Evolutionary conservation across 2,113 vertebrate genomes (phyloP).

Genomic region (Asarcornis scutulata): DNA sequence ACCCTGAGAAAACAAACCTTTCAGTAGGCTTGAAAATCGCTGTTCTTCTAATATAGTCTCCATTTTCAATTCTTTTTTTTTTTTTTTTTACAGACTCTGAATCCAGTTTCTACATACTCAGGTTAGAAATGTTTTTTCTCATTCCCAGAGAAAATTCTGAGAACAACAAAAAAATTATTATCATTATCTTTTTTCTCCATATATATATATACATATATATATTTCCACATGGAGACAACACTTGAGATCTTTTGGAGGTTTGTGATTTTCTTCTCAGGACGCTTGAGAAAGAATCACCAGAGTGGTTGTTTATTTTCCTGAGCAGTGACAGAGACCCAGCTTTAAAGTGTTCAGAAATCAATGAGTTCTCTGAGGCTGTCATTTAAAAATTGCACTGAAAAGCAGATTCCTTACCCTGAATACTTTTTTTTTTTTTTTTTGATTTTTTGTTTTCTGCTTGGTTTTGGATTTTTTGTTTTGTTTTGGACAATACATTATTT

Average conservation of each 20-base stretch:
- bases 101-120: fast-evolving
- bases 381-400: background rate
- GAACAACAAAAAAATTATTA: too few species aligned
- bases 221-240: fast-evolving
- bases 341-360: background rate
- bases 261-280: background rate
- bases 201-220: too few species aligned
- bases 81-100: background rate
- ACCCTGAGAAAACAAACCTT: background rate
- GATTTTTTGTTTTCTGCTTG: background rate
- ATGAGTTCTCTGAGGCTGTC: background rate
- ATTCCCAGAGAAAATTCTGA: background rate
- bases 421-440: background rate
- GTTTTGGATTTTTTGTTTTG: too few species aligned
- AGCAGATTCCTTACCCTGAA: background rate
- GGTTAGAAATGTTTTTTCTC: background rate
- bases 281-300: fast-evolving
- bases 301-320: background rate
- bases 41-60: background rate
- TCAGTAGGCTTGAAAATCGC: background rate
- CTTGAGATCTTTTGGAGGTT: background rate
- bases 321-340: background rate
- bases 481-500: background rate
- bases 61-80: background rate
- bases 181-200: background rate